Conservation (phyloP, 2,888 invertebrate genomes). For the Helicoverpa assulta region DNA sequence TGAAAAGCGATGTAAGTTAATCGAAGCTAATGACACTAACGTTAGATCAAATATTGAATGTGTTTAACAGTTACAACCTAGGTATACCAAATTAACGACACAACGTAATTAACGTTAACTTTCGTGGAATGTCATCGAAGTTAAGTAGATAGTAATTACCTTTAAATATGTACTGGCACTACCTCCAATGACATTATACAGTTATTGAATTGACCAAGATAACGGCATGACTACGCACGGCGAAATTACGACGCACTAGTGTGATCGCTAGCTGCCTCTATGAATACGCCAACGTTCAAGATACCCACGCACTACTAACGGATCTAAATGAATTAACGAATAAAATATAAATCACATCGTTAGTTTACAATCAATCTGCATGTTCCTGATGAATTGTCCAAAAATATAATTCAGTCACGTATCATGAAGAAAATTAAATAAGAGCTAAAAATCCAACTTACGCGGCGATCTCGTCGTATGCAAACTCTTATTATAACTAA, state of each 20-base stretch:
- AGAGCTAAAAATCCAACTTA: constrained; percentile 77
- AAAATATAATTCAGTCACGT: constrained; percentile 76
- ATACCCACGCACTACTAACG: constrained; percentile 66
- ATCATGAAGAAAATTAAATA: constrained; percentile 68
- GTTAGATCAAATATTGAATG: constrained; percentile 54
- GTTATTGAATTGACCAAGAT: constrained; percentile 85
- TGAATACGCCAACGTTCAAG: constrained; percentile 65
- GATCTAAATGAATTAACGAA: constrained; percentile 38
- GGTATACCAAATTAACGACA: constrained; percentile 54
- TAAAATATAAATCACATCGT: constrained; percentile 27
- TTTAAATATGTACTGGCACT: constrained; percentile 39
- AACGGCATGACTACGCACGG: constrained; percentile 86
- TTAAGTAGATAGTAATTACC: constrained; percentile 49
- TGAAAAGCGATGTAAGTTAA: constrained; percentile 57
- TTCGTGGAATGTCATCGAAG: constrained; percentile 36
- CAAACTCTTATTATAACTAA: constrained; percentile 49
- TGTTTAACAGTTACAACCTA: constrained; percentile 56
- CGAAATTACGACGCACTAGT: constrained; percentile 87
- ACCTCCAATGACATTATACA: constrained; percentile 65
- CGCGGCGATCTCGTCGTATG: constrained; percentile 58
- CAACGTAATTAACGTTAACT: constrained; percentile 53
- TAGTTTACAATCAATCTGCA: constrained; percentile 30
- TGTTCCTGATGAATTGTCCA: constrained; percentile 63
- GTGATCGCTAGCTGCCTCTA: constrained; percentile 72
- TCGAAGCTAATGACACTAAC: constrained; percentile 63